A percentile compares a stretch with the other conserved stretches of the same genome.
phyloP scores from a whole-genome alignment of 2,797 vertebrate genomes.

The Pelobates cultripes region DNA sequence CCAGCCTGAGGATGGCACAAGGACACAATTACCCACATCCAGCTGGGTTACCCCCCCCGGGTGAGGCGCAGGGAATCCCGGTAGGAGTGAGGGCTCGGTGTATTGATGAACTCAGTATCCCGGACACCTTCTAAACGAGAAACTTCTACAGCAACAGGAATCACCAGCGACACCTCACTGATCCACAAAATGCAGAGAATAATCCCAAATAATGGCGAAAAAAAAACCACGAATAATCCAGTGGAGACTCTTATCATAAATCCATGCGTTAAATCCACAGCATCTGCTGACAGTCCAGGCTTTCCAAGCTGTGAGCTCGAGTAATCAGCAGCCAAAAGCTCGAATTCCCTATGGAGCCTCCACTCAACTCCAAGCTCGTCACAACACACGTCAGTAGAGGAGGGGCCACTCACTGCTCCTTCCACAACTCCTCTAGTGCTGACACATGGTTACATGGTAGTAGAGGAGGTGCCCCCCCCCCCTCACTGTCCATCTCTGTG shows the following conservation, averaged over 20 bases:
- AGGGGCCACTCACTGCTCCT: not conserved
- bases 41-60: not conserved
- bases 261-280: not conserved
- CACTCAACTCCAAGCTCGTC: conserved; percentile 49
- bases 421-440: not conserved
- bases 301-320: conserved; percentile 17
- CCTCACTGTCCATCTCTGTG: too few relatives aligned
- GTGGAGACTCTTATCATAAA: not conserved
- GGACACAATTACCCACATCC: not conserved
- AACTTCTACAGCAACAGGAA: not conserved
- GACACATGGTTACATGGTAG: not conserved
- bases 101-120: too few relatives aligned
- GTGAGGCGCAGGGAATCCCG: too few relatives aligned
- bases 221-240: conserved; percentile 20
- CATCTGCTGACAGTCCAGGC: conserved; percentile 16
- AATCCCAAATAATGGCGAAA: conserved; percentile 6
- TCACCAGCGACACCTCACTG: not conserved
- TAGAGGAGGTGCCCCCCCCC: too few relatives aligned
- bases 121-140: too few relatives aligned
- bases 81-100: too few relatives aligned
- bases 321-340: conserved; percentile 5
- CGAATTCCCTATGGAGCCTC: conserved; percentile 19
- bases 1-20: not conserved
- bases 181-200: not conserved
- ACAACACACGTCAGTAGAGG: conserved; percentile 43